These are phyloP conservation scores for Osmerus eperlanus DNA, from an alignment of 2,113 vertebrate species.

Conservation along the genomic window DNA sequence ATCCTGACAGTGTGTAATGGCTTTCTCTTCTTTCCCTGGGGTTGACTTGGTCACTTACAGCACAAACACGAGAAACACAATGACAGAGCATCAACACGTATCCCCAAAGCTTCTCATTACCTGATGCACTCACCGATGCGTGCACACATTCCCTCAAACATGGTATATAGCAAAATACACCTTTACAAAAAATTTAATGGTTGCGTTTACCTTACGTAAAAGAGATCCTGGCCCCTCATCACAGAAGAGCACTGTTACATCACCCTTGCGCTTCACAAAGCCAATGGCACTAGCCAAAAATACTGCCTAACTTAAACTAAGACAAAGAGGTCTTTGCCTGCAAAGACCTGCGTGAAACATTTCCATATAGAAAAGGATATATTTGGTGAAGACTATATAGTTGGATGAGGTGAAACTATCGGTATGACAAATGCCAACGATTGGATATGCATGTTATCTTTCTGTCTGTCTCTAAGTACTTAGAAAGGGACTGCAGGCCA, in stretches of 20 bases:
- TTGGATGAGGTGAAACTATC: conserved; percentile 25
- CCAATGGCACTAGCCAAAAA: conserved; percentile 30
- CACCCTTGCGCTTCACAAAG: conserved; percentile 20
- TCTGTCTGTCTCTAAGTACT: conserved; percentile 20
- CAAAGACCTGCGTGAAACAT: conserved; percentile 52
- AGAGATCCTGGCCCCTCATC: conserved; percentile 10
- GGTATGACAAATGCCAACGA: conserved; percentile 6
- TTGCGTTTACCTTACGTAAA: conserved; percentile 29
- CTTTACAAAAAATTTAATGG: conserved; percentile 17
- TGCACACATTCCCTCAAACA: conserved; percentile 16
- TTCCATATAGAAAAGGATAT: background rate
- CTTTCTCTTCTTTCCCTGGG: conserved; percentile 48
- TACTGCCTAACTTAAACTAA: conserved; percentile 10
- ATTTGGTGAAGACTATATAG: conserved; percentile 32
- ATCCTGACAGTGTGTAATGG: conserved; percentile 52
- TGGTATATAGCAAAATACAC: background rate
- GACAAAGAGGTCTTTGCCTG: conserved; percentile 53
- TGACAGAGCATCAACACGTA: conserved; percentile 15
- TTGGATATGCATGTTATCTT: conserved; percentile 27
- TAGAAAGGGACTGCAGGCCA: conserved; percentile 35
- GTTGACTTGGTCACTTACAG: conserved; percentile 63
- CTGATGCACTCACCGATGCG: background rate
- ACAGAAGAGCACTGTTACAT: conserved; percentile 1
- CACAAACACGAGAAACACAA: conserved; percentile 13
- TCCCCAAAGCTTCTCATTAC: conserved; percentile 3